phyloP scores from a whole-genome alignment of 2,797 vertebrate genomes.

The Capromys pilorides region DNA sequence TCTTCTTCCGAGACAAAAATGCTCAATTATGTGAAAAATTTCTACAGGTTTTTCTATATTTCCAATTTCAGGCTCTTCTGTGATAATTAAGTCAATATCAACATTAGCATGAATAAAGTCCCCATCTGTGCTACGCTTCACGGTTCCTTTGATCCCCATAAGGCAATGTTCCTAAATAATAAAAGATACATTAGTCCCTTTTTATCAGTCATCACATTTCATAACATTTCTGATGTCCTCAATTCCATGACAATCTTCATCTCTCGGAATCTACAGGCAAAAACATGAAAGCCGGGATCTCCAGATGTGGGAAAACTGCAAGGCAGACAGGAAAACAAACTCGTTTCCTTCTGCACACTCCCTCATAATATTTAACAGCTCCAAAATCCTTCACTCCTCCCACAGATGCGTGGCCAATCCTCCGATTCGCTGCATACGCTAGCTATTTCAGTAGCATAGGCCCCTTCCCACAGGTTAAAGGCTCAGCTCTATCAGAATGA shows the following conservation, averaged over 20 bases:
- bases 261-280: background rate
- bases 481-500: background rate
- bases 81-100: constrained; percentile 98
- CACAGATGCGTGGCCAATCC: background rate
- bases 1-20: constrained; percentile 96
- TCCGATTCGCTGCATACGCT: background rate
- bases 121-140: constrained; percentile 95
- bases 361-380: background rate
- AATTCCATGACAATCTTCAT: background rate
- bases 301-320: background rate
- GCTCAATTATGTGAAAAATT: constrained; percentile 99
- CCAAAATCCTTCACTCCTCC: background rate
- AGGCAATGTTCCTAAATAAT: constrained; percentile 94
- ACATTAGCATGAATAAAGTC: constrained; percentile 99
- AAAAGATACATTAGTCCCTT: background rate
- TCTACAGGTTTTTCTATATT: constrained; percentile 99
- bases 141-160: constrained; percentile 99
- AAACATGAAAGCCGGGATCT: background rate
- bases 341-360: background rate
- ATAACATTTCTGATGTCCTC: background rate
- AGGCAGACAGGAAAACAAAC: background rate
- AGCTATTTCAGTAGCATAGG: background rate
- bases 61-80: constrained; percentile 97
- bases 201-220: background rate
- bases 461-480: background rate